A percentile compares a stretch with the other conserved stretches of the same genome.
Conservation (phyloP, 1,140 invertebrate genomes). For the Armadillidium nasatum region DNA sequence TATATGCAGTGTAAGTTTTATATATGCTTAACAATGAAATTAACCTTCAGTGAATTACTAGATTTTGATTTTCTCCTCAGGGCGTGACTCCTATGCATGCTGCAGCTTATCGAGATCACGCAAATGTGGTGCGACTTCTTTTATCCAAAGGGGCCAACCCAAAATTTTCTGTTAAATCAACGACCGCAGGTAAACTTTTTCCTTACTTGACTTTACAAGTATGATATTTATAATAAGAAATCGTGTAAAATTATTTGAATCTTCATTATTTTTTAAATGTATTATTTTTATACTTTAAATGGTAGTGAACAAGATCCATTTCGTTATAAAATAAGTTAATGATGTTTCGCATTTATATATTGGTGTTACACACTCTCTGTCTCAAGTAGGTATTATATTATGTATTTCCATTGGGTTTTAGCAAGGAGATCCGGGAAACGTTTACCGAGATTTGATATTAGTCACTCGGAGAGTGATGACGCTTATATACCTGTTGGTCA, state of each 20-base stretch:
- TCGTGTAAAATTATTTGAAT: too few relatives aligned
- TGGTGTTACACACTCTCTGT: too few relatives aligned
- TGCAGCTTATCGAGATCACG: conserved; percentile 36
- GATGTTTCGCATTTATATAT: too few relatives aligned
- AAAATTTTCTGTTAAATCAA: conserved; percentile 36
- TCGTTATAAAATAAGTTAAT: too few relatives aligned
- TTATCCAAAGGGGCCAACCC: conserved; percentile 41
- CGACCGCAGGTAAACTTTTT: conserved; percentile 26
- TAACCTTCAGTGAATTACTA: too few relatives aligned
- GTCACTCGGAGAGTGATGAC: not conserved
- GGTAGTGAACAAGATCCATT: too few relatives aligned
- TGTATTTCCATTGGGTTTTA: not conserved
- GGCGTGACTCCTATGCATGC: conserved; percentile 41
- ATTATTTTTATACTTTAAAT: not conserved
- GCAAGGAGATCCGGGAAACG: not conserved
- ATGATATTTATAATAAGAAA: too few relatives aligned
- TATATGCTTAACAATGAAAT: not conserved
- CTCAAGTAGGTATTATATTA: too few relatives aligned
- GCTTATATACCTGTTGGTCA: not conserved
- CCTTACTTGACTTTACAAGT: too few relatives aligned
- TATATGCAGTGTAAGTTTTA: not conserved
- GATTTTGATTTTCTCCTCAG: conserved; percentile 8
- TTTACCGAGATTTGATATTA: not conserved
- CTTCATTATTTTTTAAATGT: too few relatives aligned
- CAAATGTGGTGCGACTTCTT: conserved; percentile 33